Base-by-base conservation (phyloP, 2,113 vertebrate genomes). In the Corydoras sp. region DNA sequence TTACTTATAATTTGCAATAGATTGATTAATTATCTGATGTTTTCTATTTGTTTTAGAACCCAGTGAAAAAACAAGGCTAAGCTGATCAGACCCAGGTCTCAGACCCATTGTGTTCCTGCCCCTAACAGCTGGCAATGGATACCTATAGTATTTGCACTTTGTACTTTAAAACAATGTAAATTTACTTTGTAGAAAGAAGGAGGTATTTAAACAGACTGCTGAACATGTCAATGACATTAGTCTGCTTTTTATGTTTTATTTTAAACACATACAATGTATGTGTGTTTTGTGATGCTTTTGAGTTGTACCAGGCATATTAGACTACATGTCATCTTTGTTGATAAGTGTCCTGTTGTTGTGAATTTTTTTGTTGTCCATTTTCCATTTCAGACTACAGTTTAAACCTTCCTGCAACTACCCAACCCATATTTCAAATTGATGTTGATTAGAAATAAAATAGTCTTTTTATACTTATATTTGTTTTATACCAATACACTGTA, bases 61-160 rank as follows among this genome's bases (percentile, higher is more conserved):
- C 84, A 58, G 89, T 89, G 62, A 94, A 91, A 88, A 98, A 94
- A 80, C 95, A 95, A 90, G 95, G 96, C 54, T 97, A 82, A 95
- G 75, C 9, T 64, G 76, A 49, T 69, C 30, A 30, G 51, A 53
- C 13, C 71, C 79, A 24, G 56, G 59, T 82, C 78, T 53, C 79
- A 7, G 11, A 13, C 76, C 79, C 82, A 86, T 80, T 83, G 87
- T 86, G 83, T 81, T 77, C 82, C 74, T 77, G 81, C 88, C 90
- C 87, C 2, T 92, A 92, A 88, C 92, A 91, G 90, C 90, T 85
- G 86, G 18, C 18, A 24, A 92, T 85, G 82, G 86, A 91, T 51
- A 60, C 64, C 86, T 83, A 92, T 95, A 96, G 94, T 95, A 93
- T 95, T 96, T 97, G 95, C 95, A 96, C 96, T 98, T 96, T 97